A percentile compares a stretch with the other conserved stretches of the same genome.
phyloP scores from a whole-genome alignment of 2,797 vertebrate genomes.

The Thamnophis elegans region DNA sequence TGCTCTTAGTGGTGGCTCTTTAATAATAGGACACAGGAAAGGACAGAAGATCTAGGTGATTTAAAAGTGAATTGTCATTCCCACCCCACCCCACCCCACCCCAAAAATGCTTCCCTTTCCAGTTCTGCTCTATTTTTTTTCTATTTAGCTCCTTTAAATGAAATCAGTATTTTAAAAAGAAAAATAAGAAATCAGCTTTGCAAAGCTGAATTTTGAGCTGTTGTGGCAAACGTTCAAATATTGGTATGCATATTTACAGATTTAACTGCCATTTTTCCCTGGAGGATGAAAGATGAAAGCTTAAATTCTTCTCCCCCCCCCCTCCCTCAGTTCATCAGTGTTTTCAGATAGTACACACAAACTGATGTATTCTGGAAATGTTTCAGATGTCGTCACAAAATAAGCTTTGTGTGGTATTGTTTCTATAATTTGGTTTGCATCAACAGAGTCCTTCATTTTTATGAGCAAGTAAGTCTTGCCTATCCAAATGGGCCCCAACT shows the following conservation, averaged over 20 bases:
- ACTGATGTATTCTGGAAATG: constrained; percentile 44
- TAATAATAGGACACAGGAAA: constrained; percentile 60
- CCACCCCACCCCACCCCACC: neutral
- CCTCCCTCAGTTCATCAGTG: constrained; percentile 43
- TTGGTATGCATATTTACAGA: constrained; percentile 38
- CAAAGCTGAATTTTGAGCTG: neutral
- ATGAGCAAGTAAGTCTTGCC: neutral
- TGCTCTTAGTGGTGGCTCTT: constrained; percentile 62
- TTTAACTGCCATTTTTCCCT: constrained; percentile 35
- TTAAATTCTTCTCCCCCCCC: neutral
- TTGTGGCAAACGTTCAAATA: constrained; percentile 32
- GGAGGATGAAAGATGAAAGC: neutral
- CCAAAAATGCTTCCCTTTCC: constrained; percentile 48
- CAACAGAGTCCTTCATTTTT: neutral
- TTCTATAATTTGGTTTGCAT: constrained; percentile 23
- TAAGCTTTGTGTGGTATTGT: constrained; percentile 38
- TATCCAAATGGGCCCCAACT: neutral
- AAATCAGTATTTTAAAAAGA: constrained; percentile 38
- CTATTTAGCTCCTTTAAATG: constrained; percentile 17
- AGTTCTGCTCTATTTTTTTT: constrained; percentile 23
- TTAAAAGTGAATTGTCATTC: constrained; percentile 50
- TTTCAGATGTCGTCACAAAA: constrained; percentile 44
- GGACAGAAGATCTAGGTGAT: constrained; percentile 42
- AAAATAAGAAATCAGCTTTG: constrained; percentile 17
- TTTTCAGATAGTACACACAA: constrained; percentile 38